Base-by-base conservation (phyloP, 2,888 invertebrate genomes). In the Eilema caniola region DNA sequence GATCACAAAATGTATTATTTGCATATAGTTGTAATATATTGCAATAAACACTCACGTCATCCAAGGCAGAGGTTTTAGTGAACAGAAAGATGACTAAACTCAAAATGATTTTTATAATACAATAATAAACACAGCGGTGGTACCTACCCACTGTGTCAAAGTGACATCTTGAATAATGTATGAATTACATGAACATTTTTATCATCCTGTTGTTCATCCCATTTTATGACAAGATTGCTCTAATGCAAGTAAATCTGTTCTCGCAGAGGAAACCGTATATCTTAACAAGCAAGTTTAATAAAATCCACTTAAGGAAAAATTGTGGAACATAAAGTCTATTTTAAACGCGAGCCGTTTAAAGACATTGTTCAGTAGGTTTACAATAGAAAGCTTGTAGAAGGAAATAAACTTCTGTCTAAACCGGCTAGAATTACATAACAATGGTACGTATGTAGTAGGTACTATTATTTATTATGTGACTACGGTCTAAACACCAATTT, bases 221-320 rank as follows among this genome's bases (percentile, higher is more conserved):
- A 16, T 59, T 60, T 25, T 25, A 60, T 60, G 60, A 60, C 60
- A 66, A 66, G 20, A 41, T 60, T 28, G 28, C 41, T 41, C n/a
- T 31, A 12, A 65, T 61, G 61, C 25, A 47, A 61, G 67, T 61
- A 31, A 60, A 41, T 60, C 41, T 66, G 14, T 25, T 60, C 41
- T 10, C 33, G 24, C 25, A 65, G 64, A 64, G 33, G 59, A 66
- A 25, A 37, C 61, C 60, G 61, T 47, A 47, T 61, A 23, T 67
- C 59, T 60, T 41, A 41, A 60, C 25, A 61, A 41, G 47, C 25
- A 61, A 66, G 59, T 60, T 28, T 60, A 31, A 25, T 57, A 60
- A 47, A 47, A 60, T 66, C 59, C 59, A 59, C 66, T 66, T 59
- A 24, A 25, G 37, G 25, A 37, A n/a, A 37, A 24, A 16, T 28